phyloP scores from a whole-genome alignment of 2,888 invertebrate genomes.

The Yponomeuta sedellus region DNA sequence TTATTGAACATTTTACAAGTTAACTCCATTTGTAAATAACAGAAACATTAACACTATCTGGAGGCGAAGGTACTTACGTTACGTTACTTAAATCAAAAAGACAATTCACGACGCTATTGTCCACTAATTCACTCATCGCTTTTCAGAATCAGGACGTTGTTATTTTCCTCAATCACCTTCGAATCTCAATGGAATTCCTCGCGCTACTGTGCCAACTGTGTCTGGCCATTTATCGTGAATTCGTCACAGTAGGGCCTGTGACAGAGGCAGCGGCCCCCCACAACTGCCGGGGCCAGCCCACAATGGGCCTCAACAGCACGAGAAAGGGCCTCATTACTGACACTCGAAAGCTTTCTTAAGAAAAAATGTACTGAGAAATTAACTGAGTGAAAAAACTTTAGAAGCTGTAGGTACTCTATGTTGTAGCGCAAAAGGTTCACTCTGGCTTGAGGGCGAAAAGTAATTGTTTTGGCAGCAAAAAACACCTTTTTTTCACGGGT shows the following conservation, averaged over 20 bases:
- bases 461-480: slow-evolving; percentile 22
- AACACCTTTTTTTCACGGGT: slow-evolving; percentile 27
- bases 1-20: too few relatives aligned
- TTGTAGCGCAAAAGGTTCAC: background rate
- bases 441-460: background rate
- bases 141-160: slow-evolving; percentile 10
- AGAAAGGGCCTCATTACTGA: slow-evolving; percentile 50
- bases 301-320: slow-evolving; percentile 47
- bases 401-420: background rate
- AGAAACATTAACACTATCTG: too few relatives aligned
- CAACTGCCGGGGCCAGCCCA: slow-evolving; percentile 42
- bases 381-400: background rate
- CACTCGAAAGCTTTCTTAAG: slow-evolving; percentile 20
- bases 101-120: background rate
- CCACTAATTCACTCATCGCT: background rate
- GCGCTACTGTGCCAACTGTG: slow-evolving; percentile 13
- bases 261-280: slow-evolving; percentile 44
- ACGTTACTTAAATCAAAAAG: background rate
- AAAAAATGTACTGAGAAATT: slow-evolving; percentile 11
- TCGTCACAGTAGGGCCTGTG: slow-evolving; percentile 35
- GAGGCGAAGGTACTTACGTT: too few relatives aligned
- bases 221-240: slow-evolving; percentile 10
- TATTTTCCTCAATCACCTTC: slow-evolving; percentile 19
- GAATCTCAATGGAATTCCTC: slow-evolving; percentile 27
- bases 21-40: too few relatives aligned